Percentiles rank a stretch among this genome's conserved stretches.
Evolutionary conservation across 2,113 vertebrate species (phyloP).

Genomic region (Puma concolor): DNA sequence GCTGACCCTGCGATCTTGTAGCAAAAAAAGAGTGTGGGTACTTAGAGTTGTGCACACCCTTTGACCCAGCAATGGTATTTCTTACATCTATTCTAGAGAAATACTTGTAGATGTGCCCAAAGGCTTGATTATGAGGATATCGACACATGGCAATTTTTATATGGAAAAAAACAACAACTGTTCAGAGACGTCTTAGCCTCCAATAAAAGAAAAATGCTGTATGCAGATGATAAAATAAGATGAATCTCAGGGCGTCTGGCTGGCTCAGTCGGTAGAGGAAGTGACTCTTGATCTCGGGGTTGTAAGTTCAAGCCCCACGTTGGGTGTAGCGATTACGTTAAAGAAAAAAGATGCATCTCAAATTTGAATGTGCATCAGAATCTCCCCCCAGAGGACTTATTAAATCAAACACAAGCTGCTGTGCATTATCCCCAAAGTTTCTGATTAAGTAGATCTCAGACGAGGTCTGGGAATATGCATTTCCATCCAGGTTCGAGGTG

Average conservation of each 20-base stretch:
- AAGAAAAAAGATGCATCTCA: neutral
- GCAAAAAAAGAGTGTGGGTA: neutral
- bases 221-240: neutral
- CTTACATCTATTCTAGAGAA: slow-evolving; percentile 17
- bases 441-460: neutral
- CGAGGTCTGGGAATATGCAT: neutral
- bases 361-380: neutral
- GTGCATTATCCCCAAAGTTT: neutral
- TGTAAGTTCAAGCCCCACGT: neutral
- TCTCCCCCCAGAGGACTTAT: neutral
- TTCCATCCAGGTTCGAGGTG: neutral
- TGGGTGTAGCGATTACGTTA: neutral
- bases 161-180: neutral
- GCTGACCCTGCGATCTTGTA: neutral
- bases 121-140: neutral
- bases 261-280: neutral
- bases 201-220: neutral
- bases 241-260: neutral
- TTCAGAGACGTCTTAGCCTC: neutral
- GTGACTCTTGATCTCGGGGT: neutral
- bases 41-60: neutral
- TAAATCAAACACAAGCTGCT: neutral
- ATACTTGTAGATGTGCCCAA: neutral
- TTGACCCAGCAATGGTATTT: neutral
- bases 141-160: neutral